Evolutionary conservation across 2,797 vertebrate species (phyloP).

Genomic region (Labroides dimidiatus): DNA sequence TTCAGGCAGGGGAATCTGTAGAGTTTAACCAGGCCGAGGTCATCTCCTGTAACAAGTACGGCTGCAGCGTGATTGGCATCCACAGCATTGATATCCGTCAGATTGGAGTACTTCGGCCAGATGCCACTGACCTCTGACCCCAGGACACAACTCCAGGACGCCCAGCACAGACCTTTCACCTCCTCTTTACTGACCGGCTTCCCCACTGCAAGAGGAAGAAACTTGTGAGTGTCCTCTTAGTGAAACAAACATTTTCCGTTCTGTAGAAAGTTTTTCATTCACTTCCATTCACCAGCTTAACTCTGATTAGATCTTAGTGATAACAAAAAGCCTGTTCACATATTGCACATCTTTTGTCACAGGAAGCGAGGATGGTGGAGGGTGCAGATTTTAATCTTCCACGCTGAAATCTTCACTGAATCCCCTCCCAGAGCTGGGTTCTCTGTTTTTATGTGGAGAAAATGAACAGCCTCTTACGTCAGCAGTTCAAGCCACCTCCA

Average conservation of each 20-base stretch:
- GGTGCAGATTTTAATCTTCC: constrained; percentile 30
- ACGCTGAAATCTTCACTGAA: not conserved
- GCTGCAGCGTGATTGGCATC: constrained; percentile 92
- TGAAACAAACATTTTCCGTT: not conserved
- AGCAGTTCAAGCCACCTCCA: not conserved
- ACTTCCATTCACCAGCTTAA: not conserved
- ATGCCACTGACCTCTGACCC: constrained; percentile 94
- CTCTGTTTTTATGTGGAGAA: constrained; percentile 5
- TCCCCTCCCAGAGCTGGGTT: constrained; percentile 1
- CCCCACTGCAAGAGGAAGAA: constrained; percentile 82
- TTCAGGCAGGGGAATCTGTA: constrained; percentile 93
- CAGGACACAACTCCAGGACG: constrained; percentile 93
- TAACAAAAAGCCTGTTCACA: constrained; percentile 1
- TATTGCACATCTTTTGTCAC: constrained; percentile 2
- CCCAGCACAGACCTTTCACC: constrained; percentile 92
- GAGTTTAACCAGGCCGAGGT: constrained; percentile 93
- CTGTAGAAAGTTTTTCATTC: not conserved
- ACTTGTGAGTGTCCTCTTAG: not conserved
- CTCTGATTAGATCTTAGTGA: not conserved
- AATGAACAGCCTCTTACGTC: constrained; percentile 1
- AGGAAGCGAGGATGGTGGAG: not conserved
- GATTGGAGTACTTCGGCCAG: constrained; percentile 92
- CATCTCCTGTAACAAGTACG: constrained; percentile 91
- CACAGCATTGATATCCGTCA: constrained; percentile 91
- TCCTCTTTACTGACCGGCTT: constrained; percentile 91